Conservation (phyloP, 2,797 vertebrate species). For the Sparidentex hasta region DNA sequence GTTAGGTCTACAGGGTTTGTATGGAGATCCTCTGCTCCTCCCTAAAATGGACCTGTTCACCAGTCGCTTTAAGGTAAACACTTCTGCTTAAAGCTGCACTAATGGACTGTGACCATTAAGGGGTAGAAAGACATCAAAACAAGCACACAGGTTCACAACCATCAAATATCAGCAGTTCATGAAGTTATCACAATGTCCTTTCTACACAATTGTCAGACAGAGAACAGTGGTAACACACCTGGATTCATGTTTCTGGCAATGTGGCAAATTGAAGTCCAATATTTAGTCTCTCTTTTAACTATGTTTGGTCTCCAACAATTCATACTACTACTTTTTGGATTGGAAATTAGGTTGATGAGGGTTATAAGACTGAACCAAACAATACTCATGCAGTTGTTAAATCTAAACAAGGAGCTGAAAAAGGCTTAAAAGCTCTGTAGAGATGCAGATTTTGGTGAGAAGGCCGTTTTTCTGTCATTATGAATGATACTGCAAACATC, state of each 20-base stretch:
- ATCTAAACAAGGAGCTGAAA: neutral
- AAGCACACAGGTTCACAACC: neutral
- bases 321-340: too few relatives aligned
- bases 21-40: constrained; percentile 85
- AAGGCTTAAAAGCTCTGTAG: neutral
- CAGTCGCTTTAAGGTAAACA: constrained; percentile 92
- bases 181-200: neutral
- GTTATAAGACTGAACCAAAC: neutral
- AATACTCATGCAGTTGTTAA: neutral
- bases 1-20: constrained; percentile 89
- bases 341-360: too few relatives aligned
- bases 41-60: constrained; percentile 93
- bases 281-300: neutral
- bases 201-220: too few relatives aligned
- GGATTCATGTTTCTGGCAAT: neutral
- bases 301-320: too few relatives aligned
- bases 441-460: neutral
- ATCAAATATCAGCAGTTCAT: neutral
- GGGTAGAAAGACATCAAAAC: neutral
- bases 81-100: neutral
- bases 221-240: too few relatives aligned
- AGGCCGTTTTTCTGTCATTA: neutral
- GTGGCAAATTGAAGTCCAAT: neutral
- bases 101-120: neutral
- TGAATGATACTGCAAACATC: too few relatives aligned